These are phyloP conservation scores for silkworm (Bombyx mori) DNA, from an alignment of 1,140 invertebrate species.

Conservation along the genomic window ASM3026992v2 NC_085124.1:7614001-7614500, in stretches of 20 bases:
- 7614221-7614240: conserved; percentile 22
- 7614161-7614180: conserved; percentile 21
- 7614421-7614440: too few relatives aligned
- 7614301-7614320: too few relatives aligned
- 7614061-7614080: conserved; percentile 28
- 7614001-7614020: conserved; percentile 26
- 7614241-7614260: conserved; percentile 1
- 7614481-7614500: too few relatives aligned
- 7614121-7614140: conserved; percentile 34
- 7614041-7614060: conserved; percentile 29
- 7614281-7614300: neutral
- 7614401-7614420: too few relatives aligned
- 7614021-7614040: conserved; percentile 22
- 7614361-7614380: neutral
- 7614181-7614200: conserved; percentile 15
- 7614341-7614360: too few relatives aligned
- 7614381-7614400: conserved; percentile 3
- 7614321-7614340: too few relatives aligned
- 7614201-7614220: conserved; percentile 32
- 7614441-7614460: too few relatives aligned
- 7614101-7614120: conserved; percentile 49
- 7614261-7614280: conserved; percentile 1
- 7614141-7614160: conserved; percentile 35
- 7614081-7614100: conserved; percentile 50
- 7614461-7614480: too few relatives aligned